Base-by-base conservation (phyloP, 2,113 vertebrate species). In the Abramis brama region DNA sequence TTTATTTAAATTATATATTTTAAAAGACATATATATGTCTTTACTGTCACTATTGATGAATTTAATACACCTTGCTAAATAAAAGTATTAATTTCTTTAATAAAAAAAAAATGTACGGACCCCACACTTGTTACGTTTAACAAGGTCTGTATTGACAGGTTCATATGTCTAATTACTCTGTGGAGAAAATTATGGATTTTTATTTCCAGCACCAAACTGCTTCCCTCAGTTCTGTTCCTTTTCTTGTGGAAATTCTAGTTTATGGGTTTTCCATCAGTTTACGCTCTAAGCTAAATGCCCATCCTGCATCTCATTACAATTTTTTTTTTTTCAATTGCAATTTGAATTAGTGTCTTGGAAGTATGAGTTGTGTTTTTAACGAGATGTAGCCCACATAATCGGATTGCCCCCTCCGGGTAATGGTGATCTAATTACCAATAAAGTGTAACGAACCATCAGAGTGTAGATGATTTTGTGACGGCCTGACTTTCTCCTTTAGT, bases 381-480 rank as follows among this genome's bases (percentile, higher is more conserved):
- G 52, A 60, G 73, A 79, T 25, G 59, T 52, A 78, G 76, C 81
- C n/a, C 70, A 62, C 78, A 59, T 86, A 80, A 82, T 81, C 68
- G 27, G 75, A 55, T 81, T 68, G 59, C 70, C 68, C 83, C 77
- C 86, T 85, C 83, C 25, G 73, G 74, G 43, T 78, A 64, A 66
- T 77, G 80, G 74, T 68, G 81, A 80, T 80, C 79, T 88, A 86
- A 86, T 84, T 84, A 84, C 81, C 52, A 64, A 73, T 81, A 71
- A 80, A 80, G 85, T 74, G 62, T 84, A 86, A 84, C 10, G 77
- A 84, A 86, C 82, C 85, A 15, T 81, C 59, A 79, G 77, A 74
- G 86, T 85, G 86, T 86, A 66, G 25, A 68, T 77, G 82, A 84
- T 81, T 85, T 68, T 62, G 55, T 71, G 70, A 86, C 33, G 66